Evolutionary conservation across 2,797 vertebrate species (phyloP), one percentile per base, ranked within the genome.

Genomic region (Hoplostethus mediterraneus): DNA sequence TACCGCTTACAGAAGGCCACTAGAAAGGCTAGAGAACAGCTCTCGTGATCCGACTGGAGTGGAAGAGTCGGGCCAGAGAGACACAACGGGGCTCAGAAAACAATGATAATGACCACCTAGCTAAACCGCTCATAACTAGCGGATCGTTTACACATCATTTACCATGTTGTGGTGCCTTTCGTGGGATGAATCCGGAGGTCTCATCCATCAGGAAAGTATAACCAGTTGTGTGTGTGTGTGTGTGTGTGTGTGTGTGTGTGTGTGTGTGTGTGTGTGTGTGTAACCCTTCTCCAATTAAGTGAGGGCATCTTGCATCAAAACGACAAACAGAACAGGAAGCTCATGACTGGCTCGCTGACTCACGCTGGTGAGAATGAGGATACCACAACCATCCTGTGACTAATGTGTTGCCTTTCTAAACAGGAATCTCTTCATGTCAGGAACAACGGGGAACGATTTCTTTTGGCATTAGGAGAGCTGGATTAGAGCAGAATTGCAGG

Each of bases 1-100:
- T 59, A 80, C 77, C 38, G 86, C 81, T 82, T 71, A 88, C 88
- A 90, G 87, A 91, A 86, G 88, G 88, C 88, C 81, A 85, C 84
- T 88, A 92, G 90, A 76, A 86, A 83, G 76, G 67, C 84, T 65
- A 84, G 73, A 85, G 57, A 85, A 81, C 63, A 4, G 64, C 87
- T 90, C 88, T 90, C 81, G 78, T 80, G 74, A 80, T 63, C 86
- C 49, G 38, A 87, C 80, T 82, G 78, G 84, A 80, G 84, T 57
- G 77, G 70, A 76, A 79, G 63, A 80, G 68, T 66, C 0, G 47
- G 53, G 83, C 81, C 77, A 84, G 74, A 84, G 74, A 51, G 58
- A 73, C 73, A 79, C 84, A 84, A 71, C 60, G 14, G 79, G 78
- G 75, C 75, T 73, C 21, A 56, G 64, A 61, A 83, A 79, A 60